Percentiles rank a stretch among this genome's conserved stretches.
These are phyloP conservation scores for Bubalus kerabau DNA, from an alignment of 2,113 vertebrate species.

Conservation along the genomic window DNA sequence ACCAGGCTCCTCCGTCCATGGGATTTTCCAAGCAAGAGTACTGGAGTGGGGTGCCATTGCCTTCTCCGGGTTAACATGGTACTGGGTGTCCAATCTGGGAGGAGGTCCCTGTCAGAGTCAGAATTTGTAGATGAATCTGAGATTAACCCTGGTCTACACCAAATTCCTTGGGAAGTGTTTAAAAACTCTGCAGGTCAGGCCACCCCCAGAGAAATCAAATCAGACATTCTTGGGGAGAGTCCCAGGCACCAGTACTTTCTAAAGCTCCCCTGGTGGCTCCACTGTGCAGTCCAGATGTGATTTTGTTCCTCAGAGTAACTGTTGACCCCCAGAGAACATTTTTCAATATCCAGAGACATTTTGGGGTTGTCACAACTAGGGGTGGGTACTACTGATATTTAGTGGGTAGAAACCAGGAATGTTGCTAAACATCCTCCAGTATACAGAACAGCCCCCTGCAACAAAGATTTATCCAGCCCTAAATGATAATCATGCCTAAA, in stretches of 20 bases:
- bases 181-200: background rate
- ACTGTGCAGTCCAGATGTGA: background rate
- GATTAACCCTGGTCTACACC: background rate
- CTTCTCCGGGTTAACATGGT: background rate
- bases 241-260: background rate
- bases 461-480: background rate
- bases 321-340: background rate
- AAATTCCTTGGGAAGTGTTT: background rate
- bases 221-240: background rate
- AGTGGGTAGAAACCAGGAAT: background rate
- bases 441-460: background rate
- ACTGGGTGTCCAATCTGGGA: background rate
- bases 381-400: background rate
- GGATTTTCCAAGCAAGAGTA: too few species aligned
- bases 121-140: background rate
- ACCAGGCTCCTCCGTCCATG: too few species aligned
- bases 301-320: background rate
- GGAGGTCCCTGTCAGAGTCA: background rate
- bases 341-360: background rate
- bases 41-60: too few species aligned
- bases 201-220: background rate
- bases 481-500: background rate
- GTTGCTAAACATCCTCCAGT: background rate
- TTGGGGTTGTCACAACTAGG: background rate
- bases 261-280: background rate